Evolutionary conservation across 2,797 vertebrate genomes (phyloP).

Genomic region (Melanotaenia nigrans): DNA sequence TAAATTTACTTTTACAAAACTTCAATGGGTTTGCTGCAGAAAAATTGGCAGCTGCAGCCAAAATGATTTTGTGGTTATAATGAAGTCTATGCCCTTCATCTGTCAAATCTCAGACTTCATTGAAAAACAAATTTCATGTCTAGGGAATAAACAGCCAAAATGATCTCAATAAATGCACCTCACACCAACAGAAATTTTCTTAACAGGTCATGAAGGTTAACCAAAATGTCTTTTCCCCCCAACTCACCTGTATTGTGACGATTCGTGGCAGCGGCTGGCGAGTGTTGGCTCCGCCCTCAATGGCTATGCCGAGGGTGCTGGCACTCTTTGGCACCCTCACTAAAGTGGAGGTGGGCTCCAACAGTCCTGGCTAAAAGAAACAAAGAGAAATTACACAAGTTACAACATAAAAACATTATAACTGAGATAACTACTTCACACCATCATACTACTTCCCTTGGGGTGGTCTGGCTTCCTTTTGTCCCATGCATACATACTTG

Average conservation of each 20-base stretch:
- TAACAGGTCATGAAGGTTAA: no score
- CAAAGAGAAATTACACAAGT: constrained; percentile 9
- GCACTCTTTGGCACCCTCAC: constrained; percentile 92
- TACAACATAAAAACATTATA: neutral
- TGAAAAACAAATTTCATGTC: no score
- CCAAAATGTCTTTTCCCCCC: neutral
- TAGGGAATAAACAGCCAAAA: no score
- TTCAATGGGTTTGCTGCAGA: no score
- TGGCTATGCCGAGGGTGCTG: constrained; percentile 95
- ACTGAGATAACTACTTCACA: neutral
- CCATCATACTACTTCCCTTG: constrained; percentile 5
- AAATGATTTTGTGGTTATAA: no score
- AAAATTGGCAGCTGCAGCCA: no score
- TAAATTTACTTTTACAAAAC: no score
- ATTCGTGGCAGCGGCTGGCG: constrained; percentile 96
- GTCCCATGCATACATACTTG: neutral
- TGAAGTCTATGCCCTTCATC: no score
- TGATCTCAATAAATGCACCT: no score
- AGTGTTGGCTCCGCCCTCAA: constrained; percentile 96
- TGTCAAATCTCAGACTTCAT: no score
- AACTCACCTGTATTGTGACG: constrained; percentile 95
- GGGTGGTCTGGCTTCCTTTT: constrained; percentile 13
- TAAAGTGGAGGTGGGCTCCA: constrained; percentile 91
- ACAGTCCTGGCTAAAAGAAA: constrained; percentile 87
- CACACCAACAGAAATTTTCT: no score